Evolutionary conservation across 2,113 vertebrate species (phyloP).

Genomic region (Gnathonemus longibarbis): DNA sequence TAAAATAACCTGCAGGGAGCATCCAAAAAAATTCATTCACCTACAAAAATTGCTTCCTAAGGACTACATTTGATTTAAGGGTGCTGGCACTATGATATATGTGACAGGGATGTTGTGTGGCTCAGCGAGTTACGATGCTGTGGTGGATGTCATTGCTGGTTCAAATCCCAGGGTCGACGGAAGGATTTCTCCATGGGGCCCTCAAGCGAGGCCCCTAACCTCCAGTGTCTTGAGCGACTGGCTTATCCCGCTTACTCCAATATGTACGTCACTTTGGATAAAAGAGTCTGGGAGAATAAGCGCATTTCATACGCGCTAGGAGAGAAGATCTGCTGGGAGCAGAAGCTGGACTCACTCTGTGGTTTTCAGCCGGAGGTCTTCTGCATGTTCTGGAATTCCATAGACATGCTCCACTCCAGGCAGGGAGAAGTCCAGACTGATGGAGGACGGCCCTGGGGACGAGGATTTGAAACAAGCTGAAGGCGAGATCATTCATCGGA

Average conservation of each 20-base stretch:
- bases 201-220: no score
- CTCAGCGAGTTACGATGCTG: not conserved
- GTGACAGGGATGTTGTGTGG: not conserved
- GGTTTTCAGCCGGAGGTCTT: constrained; percentile 72
- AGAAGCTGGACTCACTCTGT: constrained; percentile 68
- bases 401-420: constrained; percentile 83
- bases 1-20: not conserved
- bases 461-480: not conserved
- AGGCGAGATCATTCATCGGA: not conserved
- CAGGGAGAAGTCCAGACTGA: constrained; percentile 84
- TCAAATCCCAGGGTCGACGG: not conserved
- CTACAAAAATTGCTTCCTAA: not conserved
- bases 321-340: not conserved
- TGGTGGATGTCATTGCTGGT: not conserved
- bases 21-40: not conserved
- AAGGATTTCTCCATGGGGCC: not conserved
- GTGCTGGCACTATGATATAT: not conserved
- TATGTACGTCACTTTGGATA: not conserved
- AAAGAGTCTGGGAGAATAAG: not conserved
- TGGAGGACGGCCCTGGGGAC: constrained; percentile 70
- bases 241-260: not conserved
- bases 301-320: not conserved
- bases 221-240: not conserved
- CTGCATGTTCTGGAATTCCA: constrained; percentile 87
- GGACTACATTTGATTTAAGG: not conserved